These are phyloP conservation scores for Hesperophylax magnus DNA, from an alignment of 1,140 invertebrate genomes.

Conservation along the genomic window DNA sequence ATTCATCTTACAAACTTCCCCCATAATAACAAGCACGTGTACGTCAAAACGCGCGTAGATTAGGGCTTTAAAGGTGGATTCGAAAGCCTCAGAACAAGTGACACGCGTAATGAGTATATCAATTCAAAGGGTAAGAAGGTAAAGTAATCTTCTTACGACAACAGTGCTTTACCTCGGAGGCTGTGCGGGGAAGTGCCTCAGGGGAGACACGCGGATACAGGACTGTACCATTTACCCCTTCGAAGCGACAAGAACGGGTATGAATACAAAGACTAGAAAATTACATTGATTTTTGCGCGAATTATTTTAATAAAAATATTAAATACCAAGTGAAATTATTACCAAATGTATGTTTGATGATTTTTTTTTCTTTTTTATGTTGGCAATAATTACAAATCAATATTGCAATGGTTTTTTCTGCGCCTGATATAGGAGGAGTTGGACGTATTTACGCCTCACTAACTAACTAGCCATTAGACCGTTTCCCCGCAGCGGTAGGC, in stretches of 20 bases:
- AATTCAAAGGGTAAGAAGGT: conserved; percentile 58
- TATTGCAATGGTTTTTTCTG: too few relatives aligned
- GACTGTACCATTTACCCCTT: not conserved
- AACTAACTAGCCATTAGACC: too few relatives aligned
- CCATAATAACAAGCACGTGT: not conserved
- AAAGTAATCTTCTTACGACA: conserved; percentile 54
- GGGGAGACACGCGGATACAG: not conserved
- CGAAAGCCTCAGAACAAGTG: conserved; percentile 45
- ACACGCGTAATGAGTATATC: conserved; percentile 49
- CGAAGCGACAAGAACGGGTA: not conserved
- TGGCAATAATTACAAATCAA: too few relatives aligned
- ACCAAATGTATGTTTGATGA: too few relatives aligned
- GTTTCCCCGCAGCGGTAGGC: too few relatives aligned
- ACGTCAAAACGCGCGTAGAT: conserved; percentile 15
- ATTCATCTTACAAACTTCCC: not conserved
- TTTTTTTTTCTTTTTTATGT: too few relatives aligned
- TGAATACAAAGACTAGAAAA: too few relatives aligned
- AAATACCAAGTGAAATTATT: too few relatives aligned
- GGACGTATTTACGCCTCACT: too few relatives aligned
- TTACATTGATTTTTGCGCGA: too few relatives aligned
- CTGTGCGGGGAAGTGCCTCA: not conserved
- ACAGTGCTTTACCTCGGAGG: conserved; percentile 43
- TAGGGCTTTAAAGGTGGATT: conserved; percentile 43
- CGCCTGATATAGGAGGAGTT: too few relatives aligned
- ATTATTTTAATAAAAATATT: too few relatives aligned